Evolutionary conservation across 2,888 invertebrate genomes (phyloP), one percentile per base, ranked within the genome.

Genomic region (Patella caerulea): DNA sequence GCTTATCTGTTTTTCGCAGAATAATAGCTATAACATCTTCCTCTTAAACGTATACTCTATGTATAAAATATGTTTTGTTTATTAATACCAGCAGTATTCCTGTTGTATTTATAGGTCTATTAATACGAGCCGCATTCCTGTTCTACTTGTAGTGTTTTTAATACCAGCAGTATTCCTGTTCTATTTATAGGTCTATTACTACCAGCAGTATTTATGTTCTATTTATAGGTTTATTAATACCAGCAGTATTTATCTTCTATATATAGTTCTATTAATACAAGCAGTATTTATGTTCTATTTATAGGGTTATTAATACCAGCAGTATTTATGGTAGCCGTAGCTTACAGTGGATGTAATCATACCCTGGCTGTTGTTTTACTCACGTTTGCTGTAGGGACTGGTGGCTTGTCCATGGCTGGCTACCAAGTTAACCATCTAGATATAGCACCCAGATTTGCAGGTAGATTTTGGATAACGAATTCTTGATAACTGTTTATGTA

Each of bases 401-500:
- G 81, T 2, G 87, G 87, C 2, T 81, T 88, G 19, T 82, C 86
- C 54, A 83, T 85, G 83, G 84, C 84, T 17, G 87, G 87, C 2
- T 87, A 83, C 74, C 82, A 85, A 52, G 82, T 84, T 55, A 88
- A 88, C 75, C 87, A 88, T 78, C 81, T 88, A 15, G 87, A 88
- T 73, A 80, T 87, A 19, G 86, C 87, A 45, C 86, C 87, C 12
- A 86, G 84, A 72, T 87, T 84, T 80, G 84, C 87, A 75, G 87
- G 87, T 86, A 80, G 76, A 74, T 59, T 45, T 45, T 7, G 9
- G 45, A 45, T 45, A 45, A 45, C 7, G 9, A 45, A 9, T 9
- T 45, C 45, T 7, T 9, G 7, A 45, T 45, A 45, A 1, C 5
- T 34, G 34, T 34, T 45, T 34, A 34, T 34, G 34, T 34, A 34